phyloP scores from a whole-genome alignment of 1,140 invertebrate genomes.

The Augochlora pura region DNA sequence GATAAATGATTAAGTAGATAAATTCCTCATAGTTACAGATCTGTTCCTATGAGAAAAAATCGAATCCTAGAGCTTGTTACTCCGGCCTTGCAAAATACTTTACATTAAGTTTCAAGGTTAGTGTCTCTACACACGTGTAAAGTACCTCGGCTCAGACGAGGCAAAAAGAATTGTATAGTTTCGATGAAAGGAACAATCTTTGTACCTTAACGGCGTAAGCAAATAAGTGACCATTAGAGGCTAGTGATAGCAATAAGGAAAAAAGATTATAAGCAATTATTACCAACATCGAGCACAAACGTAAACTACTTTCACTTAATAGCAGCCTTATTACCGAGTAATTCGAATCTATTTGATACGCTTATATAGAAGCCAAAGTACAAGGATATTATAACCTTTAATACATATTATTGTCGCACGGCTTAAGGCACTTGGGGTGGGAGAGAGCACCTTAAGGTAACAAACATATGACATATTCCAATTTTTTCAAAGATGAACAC shows the following conservation, averaged over 20 bases:
- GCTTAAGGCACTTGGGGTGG: not conserved
- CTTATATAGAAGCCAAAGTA: slow-evolving; percentile 39
- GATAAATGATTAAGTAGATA: not conserved
- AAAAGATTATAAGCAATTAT: not conserved
- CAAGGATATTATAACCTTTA: slow-evolving; percentile 14
- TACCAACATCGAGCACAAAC: slow-evolving; percentile 33
- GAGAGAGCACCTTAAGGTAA: too few species aligned
- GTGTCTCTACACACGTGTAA: not conserved
- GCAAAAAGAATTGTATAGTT: not conserved
- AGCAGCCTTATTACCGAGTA: slow-evolving; percentile 1
- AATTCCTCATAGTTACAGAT: not conserved
- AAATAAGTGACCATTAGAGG: slow-evolving; percentile 25
- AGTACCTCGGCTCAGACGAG: not conserved
- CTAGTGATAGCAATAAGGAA: slow-evolving; percentile 34
- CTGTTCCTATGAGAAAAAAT: not conserved
- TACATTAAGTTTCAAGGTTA: not conserved
- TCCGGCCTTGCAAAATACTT: not conserved
- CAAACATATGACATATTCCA: too few species aligned
- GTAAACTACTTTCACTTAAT: slow-evolving; percentile 31
- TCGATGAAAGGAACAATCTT: not conserved
- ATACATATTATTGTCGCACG: not conserved
- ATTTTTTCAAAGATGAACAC: too few species aligned
- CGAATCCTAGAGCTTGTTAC: not conserved
- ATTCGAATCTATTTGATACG: slow-evolving; percentile 16
- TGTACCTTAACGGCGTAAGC: not conserved